Evolutionary conservation across 2,113 vertebrate genomes (phyloP).

Genomic region (Prolemur simus): DNA sequence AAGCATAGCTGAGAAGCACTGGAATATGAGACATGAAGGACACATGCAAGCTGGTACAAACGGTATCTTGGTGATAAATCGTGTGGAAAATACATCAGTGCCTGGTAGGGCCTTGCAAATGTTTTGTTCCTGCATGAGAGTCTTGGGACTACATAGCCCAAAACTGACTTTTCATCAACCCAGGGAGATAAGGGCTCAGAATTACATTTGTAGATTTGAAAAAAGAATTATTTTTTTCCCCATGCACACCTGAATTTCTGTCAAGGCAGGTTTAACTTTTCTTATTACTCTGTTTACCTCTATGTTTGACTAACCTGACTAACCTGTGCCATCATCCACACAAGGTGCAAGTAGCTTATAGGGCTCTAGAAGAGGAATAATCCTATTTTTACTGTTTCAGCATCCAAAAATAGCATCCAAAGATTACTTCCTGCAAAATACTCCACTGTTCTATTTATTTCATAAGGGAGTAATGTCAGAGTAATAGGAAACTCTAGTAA

Average conservation of each 20-base stretch:
- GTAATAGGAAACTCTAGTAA: background rate
- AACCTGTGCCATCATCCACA: too few species aligned
- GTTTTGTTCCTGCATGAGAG: background rate
- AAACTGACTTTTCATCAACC: background rate
- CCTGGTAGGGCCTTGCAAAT: background rate
- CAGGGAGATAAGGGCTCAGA: background rate
- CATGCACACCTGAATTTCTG: background rate
- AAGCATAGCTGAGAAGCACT: background rate
- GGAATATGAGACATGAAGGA: background rate
- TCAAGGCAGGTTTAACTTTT: background rate
- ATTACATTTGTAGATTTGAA: background rate
- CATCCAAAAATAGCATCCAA: background rate
- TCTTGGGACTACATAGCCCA: background rate
- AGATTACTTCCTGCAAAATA: background rate
- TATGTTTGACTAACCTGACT: background rate
- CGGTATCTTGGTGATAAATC: background rate
- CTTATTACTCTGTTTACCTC: background rate
- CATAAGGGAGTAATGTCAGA: background rate
- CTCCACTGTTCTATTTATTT: background rate
- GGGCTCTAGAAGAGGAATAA: background rate
- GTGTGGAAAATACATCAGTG: background rate
- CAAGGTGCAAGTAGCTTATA: background rate
- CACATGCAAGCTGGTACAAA: background rate
- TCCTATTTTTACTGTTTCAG: background rate
- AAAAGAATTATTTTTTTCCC: background rate